These are phyloP conservation scores for Metridium senile DNA, from an alignment of 92 coral and sea anemone species.

Conservation along the genomic window DNA sequence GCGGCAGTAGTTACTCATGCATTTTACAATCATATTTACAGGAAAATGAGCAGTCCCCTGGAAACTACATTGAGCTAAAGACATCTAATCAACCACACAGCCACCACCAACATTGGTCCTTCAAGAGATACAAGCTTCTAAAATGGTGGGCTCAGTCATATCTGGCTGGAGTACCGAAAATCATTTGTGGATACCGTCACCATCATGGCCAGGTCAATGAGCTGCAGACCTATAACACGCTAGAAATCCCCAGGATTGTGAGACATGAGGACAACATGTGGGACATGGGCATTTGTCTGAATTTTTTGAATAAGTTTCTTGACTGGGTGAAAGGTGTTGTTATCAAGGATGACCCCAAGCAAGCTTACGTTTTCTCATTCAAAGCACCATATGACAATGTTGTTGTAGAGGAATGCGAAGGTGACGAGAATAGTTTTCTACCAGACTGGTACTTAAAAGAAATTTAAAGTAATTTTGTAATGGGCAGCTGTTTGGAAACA, in stretches of 20 bases:
- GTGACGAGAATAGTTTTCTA: conserved; percentile 55
- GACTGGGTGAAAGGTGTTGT: conserved; percentile 83
- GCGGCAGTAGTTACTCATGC: too few species aligned
- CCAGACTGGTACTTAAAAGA: conserved; percentile 80
- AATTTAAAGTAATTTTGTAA: not conserved
- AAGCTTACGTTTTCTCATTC: conserved; percentile 85
- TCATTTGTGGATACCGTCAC: conserved; percentile 89
- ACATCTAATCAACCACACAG: conserved; percentile 80
- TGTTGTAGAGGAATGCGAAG: conserved; percentile 42
- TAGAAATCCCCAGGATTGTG: conserved; percentile 82
- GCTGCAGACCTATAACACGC: conserved; percentile 89
- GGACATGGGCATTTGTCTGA: conserved; percentile 82
- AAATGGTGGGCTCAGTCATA: conserved; percentile 99
- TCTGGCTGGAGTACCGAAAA: conserved; percentile 93
- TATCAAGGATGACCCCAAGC: conserved; percentile 56
- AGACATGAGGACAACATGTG: conserved; percentile 69
- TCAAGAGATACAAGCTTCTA: conserved; percentile 89
- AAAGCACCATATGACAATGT: conserved; percentile 75
- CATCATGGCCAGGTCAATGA: conserved; percentile 77
- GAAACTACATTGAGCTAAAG: conserved; percentile 89
- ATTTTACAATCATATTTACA: conserved; percentile 3
- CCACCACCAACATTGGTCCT: conserved; percentile 76
- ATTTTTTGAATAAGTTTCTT: conserved; percentile 81
- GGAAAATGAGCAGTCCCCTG: conserved; percentile 78
- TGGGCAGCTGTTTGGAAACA: not conserved